A percentile compares a stretch with the other conserved stretches of the same genome.
These are phyloP conservation scores for Plusia festucae DNA, from an alignment of 2,888 invertebrate genomes.

Conservation along the genomic window DNA sequence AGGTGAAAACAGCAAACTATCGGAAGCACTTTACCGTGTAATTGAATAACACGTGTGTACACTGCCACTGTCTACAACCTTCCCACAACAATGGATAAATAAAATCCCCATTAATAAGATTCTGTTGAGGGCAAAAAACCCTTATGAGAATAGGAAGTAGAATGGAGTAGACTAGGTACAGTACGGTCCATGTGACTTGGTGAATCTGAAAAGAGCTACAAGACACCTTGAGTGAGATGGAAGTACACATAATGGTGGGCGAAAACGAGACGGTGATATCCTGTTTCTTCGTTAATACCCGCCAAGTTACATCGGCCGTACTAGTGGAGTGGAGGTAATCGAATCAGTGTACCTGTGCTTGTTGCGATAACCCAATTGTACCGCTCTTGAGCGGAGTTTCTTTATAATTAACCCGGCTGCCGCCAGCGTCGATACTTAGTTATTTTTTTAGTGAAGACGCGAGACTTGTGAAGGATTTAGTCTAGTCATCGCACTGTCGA, in stretches of 20 bases:
- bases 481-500: not conserved
- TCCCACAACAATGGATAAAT: slow-evolving; percentile 53
- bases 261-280: too few species aligned
- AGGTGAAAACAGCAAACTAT: not conserved
- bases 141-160: slow-evolving; percentile 14
- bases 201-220: too few species aligned
- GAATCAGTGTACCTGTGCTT: slow-evolving; percentile 50
- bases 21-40: slow-evolving; percentile 20
- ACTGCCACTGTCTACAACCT: slow-evolving; percentile 28
- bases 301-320: not conserved
- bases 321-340: slow-evolving; percentile 46
- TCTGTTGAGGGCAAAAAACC: slow-evolving; percentile 47
- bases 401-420: slow-evolving; percentile 40
- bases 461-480: not conserved
- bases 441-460: not conserved
- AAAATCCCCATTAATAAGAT: slow-evolving; percentile 50
- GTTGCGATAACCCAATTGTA: slow-evolving; percentile 33
- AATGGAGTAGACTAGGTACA: slow-evolving; percentile 10
- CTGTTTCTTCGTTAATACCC: too few species aligned
- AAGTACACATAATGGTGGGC: too few species aligned
- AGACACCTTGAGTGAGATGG: too few species aligned
- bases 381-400: slow-evolving; percentile 22
- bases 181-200: too few species aligned
- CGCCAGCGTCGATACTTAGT: slow-evolving; percentile 10
- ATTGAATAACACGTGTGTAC: slow-evolving; percentile 29